Evolutionary conservation across 2,888 invertebrate genomes (phyloP), one percentile per base, ranked within the genome.

Genomic region (Drosophila subquinaria): DNA sequence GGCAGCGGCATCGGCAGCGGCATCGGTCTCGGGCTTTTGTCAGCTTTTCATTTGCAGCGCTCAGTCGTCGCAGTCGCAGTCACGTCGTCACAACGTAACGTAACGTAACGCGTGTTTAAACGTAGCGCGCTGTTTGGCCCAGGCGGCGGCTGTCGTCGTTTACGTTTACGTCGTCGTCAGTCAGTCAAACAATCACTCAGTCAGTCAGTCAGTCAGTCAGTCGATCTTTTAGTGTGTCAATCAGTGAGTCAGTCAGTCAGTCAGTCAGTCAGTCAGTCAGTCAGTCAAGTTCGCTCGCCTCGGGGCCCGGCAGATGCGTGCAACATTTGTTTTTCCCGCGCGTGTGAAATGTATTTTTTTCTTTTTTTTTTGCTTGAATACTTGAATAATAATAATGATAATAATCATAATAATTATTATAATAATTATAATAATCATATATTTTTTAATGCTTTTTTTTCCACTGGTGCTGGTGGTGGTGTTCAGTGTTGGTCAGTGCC

Each of bases 61-160:
- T 85, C 84, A 88, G 89, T 86, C 81, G 87, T 88, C 84, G 81
- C 88, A 85, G 84, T 85, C 84, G 84, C 84, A 85, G 88, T 88
- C 84, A 86, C 89, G 87, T 86, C 88, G 84, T 88, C 87, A 86
- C 84, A 85, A 85, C 84, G 87, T 83, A 74, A 59, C 84, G 87
- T 83, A 74, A 59, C 87, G 27, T 27, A 27, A 27, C 27, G 27
- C 27, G 84, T 87, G 87, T 86, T 76, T 55, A 20, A 20, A 81
- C 74, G 74, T 73, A 73, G 78, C 78, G 76, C 76, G 76, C 30
- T 66, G n/a, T n/a, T 66, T 52, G 69, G 68, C 68, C 68, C 59
- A 69, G 66, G 79, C 85, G 88, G 82, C 79, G 85, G 77, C 82
- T 82, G 60, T 68, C 68, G 72, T 76, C 76, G 72, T 75, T 69